Conservation (phyloP, 1,140 invertebrate genomes). For the Bilobella aurantiaca region DNA sequence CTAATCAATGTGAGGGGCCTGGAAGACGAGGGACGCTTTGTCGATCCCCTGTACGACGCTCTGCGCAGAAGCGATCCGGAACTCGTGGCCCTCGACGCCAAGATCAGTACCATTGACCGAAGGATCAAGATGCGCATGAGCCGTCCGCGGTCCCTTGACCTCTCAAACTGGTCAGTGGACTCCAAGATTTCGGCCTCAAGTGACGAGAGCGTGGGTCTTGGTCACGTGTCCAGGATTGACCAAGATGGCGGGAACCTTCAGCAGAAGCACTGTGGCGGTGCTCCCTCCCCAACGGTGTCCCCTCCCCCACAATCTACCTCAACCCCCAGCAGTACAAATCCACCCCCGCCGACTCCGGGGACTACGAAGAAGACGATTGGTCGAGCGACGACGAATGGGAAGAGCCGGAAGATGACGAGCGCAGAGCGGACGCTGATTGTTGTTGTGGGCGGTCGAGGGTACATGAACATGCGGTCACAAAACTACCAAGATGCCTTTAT, state of each 20-base stretch:
- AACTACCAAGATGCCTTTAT: slow-evolving; percentile 11
- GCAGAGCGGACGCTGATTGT: slow-evolving; percentile 61
- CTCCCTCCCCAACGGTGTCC: not conserved
- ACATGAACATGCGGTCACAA: slow-evolving; percentile 50
- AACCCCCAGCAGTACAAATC: not conserved
- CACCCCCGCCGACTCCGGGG: slow-evolving; percentile 17
- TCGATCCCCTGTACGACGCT: slow-evolving; percentile 57
- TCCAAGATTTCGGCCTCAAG: slow-evolving; percentile 69
- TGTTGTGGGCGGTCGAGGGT: slow-evolving; percentile 74
- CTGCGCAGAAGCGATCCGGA: slow-evolving; percentile 68
- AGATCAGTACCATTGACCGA: slow-evolving; percentile 62
- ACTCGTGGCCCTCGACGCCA: slow-evolving; percentile 64
- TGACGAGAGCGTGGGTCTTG: slow-evolving; percentile 55
- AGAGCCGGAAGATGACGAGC: slow-evolving; percentile 19
- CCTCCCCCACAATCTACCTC: not conserved
- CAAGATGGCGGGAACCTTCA: slow-evolving; percentile 46
- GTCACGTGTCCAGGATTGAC: slow-evolving; percentile 9
- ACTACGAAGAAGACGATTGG: slow-evolving; percentile 25
- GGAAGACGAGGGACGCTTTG: slow-evolving; percentile 61
- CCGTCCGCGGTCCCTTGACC: slow-evolving; percentile 64
- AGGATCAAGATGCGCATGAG: slow-evolving; percentile 66
- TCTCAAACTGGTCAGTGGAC: slow-evolving; percentile 79
- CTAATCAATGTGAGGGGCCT: slow-evolving; percentile 80
- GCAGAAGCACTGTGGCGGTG: slow-evolving; percentile 38
- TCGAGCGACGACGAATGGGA: slow-evolving; percentile 8